Evolutionary conservation across 2,797 vertebrate genomes (phyloP), one percentile per base, ranked within the genome.

Genomic region (Enteromius viviparus): DNA sequence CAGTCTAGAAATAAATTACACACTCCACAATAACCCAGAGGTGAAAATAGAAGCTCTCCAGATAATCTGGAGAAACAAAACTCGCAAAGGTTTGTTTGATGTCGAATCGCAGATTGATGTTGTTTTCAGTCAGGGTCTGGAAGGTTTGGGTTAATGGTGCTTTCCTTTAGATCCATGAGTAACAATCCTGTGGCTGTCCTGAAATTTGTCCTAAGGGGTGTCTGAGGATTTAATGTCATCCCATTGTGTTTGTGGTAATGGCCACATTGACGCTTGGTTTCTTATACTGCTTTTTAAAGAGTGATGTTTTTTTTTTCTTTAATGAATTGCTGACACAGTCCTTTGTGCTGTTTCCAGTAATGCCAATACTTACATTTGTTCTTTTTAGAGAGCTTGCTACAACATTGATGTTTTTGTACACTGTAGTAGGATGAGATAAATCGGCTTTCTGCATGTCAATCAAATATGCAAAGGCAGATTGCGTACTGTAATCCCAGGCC

Each of bases 1-100:
- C 89, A 93, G 89, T 91, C 91, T 88, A 84, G 86, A 88, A 92
- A 94, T 90, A 93, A 85, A 95, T 96, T 89, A 94, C 89, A 94
- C 76, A 88, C 88, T 90, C 88, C 89, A 89, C 88, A 89, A 93
- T 88, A 87, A 85, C 78, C 87, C 87, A 92, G 89, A 86, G 82
- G 88, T 90, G 85, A 91, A 94, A 95, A 94, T 92, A 90, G 87
- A 93, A 90, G 91, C 75, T 79, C 69, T 89, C 83, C 88, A 88
- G 83, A 85, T 80, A 87, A 86, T 90, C 87, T 89, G 87, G 91
- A 90, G 87, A 62, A 81, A 47, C 82, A 86, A 81, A 80, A 89
- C 91, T 90, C 91, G 88, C 87, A 89, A 92, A 91, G n/a, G 91
- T 90, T 86, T 87, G 84, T 92, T 65, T 89, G 87, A 87, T 84